These are phyloP conservation scores for Platichthys flesus DNA, from an alignment of 2,113 vertebrate species.

Conservation along the genomic window DNA sequence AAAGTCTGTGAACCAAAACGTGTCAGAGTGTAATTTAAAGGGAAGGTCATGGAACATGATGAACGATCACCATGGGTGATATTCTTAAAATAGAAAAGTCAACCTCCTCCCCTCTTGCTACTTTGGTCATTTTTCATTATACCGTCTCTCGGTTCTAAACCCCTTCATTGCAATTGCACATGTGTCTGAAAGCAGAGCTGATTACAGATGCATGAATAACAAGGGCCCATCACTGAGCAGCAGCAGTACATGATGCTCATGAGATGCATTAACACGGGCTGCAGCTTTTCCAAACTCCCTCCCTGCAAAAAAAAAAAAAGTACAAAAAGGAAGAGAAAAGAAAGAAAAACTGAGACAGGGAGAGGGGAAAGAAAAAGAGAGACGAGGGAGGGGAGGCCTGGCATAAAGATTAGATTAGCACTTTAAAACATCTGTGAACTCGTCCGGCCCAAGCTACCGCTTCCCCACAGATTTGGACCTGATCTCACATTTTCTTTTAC, in stretches of 20 bases:
- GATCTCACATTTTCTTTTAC: slow-evolving; percentile 75
- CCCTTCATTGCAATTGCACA: slow-evolving; percentile 74
- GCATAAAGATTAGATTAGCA: slow-evolving; percentile 86
- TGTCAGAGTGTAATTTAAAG: slow-evolving; percentile 47
- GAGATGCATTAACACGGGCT: slow-evolving; percentile 80
- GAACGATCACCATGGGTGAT: slow-evolving; percentile 59
- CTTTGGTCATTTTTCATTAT: slow-evolving; percentile 40
- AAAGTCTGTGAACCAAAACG: slow-evolving; percentile 47
- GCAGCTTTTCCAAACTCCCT: slow-evolving; percentile 64
- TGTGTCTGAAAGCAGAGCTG: slow-evolving; percentile 73
- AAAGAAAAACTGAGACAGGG: slow-evolving; percentile 40
- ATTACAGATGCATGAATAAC: slow-evolving; percentile 76
- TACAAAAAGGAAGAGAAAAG: slow-evolving; percentile 44
- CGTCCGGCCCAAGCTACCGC: slow-evolving; percentile 75
- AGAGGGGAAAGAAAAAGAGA: slow-evolving; percentile 45
- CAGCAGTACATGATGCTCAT: slow-evolving; percentile 76
- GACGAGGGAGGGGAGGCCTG: slow-evolving; percentile 77
- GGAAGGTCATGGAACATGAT: slow-evolving; percentile 59
- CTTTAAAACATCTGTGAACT: slow-evolving; percentile 87
- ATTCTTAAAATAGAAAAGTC: slow-evolving; percentile 52
- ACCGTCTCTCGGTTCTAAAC: slow-evolving; percentile 32
- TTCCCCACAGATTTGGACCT: slow-evolving; percentile 79
- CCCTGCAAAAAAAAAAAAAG: slow-evolving; percentile 30
- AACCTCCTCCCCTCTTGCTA: background rate
- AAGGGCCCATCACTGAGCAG: slow-evolving; percentile 42